A percentile compares a stretch with the other conserved stretches of the same genome.
phyloP scores from a whole-genome alignment of 1,140 invertebrate genomes.

The Euura lappo region DNA sequence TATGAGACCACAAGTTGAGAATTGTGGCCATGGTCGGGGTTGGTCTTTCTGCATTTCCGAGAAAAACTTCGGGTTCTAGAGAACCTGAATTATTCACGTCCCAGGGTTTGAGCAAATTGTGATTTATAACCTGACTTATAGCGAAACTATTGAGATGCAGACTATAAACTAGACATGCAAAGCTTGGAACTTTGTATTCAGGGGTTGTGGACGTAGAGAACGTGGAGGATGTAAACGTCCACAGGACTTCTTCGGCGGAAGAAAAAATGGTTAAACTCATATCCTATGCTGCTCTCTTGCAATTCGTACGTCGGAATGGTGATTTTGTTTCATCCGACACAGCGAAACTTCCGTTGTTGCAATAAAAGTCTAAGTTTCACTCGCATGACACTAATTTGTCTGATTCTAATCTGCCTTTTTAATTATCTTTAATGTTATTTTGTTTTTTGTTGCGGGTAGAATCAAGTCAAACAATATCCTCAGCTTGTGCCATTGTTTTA shows the following conservation, averaged over 20 bases:
- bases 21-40: too few species aligned
- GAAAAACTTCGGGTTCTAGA: too few species aligned
- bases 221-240: background rate
- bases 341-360: background rate
- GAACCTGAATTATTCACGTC: too few species aligned
- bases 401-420: background rate
- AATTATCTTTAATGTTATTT: background rate
- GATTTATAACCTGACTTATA: background rate
- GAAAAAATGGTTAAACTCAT: background rate
- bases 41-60: too few species aligned
- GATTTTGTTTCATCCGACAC: background rate
- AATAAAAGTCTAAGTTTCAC: background rate
- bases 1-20: too few species aligned
- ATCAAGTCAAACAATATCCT: background rate
- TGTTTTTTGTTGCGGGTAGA: background rate
- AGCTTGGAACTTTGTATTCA: background rate
- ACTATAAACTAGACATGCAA: background rate
- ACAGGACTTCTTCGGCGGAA: background rate
- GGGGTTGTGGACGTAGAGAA: background rate
- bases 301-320: too few species aligned
- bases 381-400: background rate
- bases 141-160: background rate
- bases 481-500: background rate
- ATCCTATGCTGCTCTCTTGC: background rate
- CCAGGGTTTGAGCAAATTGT: too few species aligned